Percentiles rank a stretch among this genome's conserved stretches.
These are phyloP conservation scores for Agriopis marginaria DNA, from an alignment of 2,888 invertebrate genomes.

Conservation along the genomic window DNA sequence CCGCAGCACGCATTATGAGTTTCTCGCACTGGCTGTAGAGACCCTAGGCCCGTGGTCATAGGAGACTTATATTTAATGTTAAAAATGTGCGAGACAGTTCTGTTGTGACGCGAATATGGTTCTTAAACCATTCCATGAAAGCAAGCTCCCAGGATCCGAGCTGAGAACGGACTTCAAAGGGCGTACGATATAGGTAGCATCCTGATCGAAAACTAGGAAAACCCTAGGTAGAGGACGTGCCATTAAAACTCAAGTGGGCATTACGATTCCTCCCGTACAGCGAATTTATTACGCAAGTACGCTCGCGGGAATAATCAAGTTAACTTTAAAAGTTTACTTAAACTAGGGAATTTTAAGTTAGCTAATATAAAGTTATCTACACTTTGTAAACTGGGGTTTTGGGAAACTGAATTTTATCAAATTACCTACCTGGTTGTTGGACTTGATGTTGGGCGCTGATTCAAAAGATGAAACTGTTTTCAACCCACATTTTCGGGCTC, in stretches of 20 bases:
- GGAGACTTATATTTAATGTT: no score
- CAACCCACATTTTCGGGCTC: no score
- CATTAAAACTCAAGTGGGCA: slow-evolving; percentile 50
- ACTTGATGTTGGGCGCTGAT: no score
- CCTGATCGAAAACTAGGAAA: slow-evolving; percentile 45
- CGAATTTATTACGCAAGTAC: slow-evolving; percentile 42
- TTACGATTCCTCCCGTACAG: slow-evolving; percentile 45
- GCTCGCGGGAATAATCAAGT: slow-evolving; percentile 17
- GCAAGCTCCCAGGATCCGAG: slow-evolving; percentile 6
- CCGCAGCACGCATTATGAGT: no score
- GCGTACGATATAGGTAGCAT: slow-evolving; percentile 37
- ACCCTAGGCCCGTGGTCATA: no score
- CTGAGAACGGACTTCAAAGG: slow-evolving; percentile 27
- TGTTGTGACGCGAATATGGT: neutral
- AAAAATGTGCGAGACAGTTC: no score
- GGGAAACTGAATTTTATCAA: no score
- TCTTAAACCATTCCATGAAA: neutral
- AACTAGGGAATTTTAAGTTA: slow-evolving; percentile 2
- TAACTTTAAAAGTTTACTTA: slow-evolving; percentile 5
- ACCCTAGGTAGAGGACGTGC: slow-evolving; percentile 38
- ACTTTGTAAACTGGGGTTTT: neutral
- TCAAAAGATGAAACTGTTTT: no score
- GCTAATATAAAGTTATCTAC: neutral
- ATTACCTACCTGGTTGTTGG: no score
- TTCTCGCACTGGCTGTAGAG: no score